These are phyloP conservation scores for Fistularia commersonii DNA, from an alignment of 2,797 vertebrate species.

Conservation along the genomic window DNA sequence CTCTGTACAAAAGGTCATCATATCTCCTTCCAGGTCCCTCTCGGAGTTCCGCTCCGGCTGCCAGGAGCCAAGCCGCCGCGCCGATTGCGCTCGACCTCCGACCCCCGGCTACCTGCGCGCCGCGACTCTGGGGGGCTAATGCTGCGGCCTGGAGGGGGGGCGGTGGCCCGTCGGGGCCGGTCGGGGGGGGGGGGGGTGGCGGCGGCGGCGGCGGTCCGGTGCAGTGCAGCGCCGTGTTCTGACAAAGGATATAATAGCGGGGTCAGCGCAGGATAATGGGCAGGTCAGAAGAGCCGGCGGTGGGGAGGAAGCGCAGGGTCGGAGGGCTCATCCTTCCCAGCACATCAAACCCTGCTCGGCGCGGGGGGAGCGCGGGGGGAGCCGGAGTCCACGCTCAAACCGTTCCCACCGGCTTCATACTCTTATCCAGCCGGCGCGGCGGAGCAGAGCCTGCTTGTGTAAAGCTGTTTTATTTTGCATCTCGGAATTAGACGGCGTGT, in stretches of 20 bases:
- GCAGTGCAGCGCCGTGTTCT: constrained; percentile 32
- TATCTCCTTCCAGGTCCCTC: constrained; percentile 75
- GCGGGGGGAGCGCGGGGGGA: too few relatives aligned
- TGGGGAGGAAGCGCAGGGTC: constrained; percentile 60
- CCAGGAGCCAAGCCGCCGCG: constrained; percentile 68
- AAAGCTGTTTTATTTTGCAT: too few relatives aligned
- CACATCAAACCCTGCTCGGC: constrained; percentile 25
- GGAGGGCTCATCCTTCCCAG: constrained; percentile 58
- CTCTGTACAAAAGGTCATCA: constrained; percentile 69
- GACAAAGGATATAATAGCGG: constrained; percentile 49
- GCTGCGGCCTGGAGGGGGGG: constrained; percentile 33
- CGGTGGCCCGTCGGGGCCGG: constrained; percentile 42
- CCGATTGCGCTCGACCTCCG: constrained; percentile 64
- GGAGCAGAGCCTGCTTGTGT: too few relatives aligned
- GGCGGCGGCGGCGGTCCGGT: constrained; percentile 25
- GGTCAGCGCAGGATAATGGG: constrained; percentile 61
- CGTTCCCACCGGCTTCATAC: too few relatives aligned
- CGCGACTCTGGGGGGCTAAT: constrained; percentile 34
- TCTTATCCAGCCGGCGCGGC: too few relatives aligned
- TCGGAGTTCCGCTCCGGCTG: constrained; percentile 62
- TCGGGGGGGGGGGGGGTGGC: too few relatives aligned
- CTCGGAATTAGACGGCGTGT: too few relatives aligned
- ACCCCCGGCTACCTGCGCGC: constrained; percentile 62
- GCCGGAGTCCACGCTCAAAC: too few relatives aligned
- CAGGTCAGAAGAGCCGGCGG: constrained; percentile 51